Base-by-base conservation (phyloP, 2,113 vertebrate genomes). In the Oryzias celebensis region DNA sequence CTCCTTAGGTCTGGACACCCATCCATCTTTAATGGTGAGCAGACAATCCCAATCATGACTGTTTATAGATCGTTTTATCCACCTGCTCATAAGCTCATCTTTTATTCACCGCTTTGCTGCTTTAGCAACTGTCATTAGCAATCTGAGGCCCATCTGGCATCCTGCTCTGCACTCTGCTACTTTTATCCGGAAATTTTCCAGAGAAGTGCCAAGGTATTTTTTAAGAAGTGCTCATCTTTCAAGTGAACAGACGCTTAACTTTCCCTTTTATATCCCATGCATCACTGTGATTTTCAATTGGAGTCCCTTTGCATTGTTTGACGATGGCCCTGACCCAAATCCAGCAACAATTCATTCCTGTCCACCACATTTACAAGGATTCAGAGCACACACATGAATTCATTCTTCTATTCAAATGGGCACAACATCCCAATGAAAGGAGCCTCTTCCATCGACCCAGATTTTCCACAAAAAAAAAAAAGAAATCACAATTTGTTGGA, bases 1-100 rank as follows among this genome's bases (percentile, higher is more conserved):
- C 67, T 62, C 78, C 57, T 5, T 24, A 12, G 63, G 58, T 84
- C 69, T 75, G 43, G 66, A 45, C 54, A 65, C 59, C 68, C 84
- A 85, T 87, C 75, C 75, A 87, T 89, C 79, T 88, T 90, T 89
- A 80, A 89, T 79, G 74, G 48, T 50, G 58, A 67, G 68, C 75
- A 77, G 64, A 83, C 78, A 81, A 77, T 80, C 64, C 36, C 68
- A 67, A 74, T 53, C 71, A 66, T 52, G 47, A 50, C 78, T 76
- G 79, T 76, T 83, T 80, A 76, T 77, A 74, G 68, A 69, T 77
- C 59, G 12, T 77, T 82, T 81, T 83, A 72, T 78, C 77, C 65
- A 86, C 77, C 81, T 82, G 68, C 74, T 50, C 44, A 50, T 45
- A 43, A 68, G 60, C 75, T 85, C 80, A 87, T 84, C 62, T 82